phyloP scores from a whole-genome alignment of 2,113 vertebrate genomes.

The Toxotes jaculatrix region DNA sequence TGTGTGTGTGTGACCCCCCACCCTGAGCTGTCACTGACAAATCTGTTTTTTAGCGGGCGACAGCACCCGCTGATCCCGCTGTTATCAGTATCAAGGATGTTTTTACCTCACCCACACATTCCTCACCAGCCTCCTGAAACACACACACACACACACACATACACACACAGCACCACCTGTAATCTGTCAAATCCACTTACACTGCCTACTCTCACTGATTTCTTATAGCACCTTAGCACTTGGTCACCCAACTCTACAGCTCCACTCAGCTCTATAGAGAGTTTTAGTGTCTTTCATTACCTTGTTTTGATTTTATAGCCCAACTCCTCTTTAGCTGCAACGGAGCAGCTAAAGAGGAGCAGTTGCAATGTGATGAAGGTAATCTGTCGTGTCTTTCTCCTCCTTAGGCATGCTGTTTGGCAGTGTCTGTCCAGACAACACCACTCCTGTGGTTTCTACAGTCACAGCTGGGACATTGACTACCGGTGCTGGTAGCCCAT shows the following conservation, averaged over 20 bases:
- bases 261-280: too few relatives aligned
- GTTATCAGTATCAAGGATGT: constrained; percentile 57
- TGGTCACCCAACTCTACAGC: too few relatives aligned
- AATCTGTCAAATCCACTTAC: constrained; percentile 24
- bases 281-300: too few relatives aligned
- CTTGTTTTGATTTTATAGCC: too few relatives aligned
- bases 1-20: too few relatives aligned
- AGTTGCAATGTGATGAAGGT: not conserved
- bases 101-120: constrained; percentile 63
- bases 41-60: constrained; percentile 63
- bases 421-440: not conserved
- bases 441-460: fast-evolving
- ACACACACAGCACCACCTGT: constrained; percentile 15
- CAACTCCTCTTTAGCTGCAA: too few relatives aligned
- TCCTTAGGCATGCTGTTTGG: constrained; percentile 48
- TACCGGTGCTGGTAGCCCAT: fast-evolving
- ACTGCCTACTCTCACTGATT: not conserved
- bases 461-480: fast-evolving
- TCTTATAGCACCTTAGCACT: not conserved
- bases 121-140: constrained; percentile 26
- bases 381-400: not conserved
- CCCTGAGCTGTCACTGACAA: constrained; percentile 56
- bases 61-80: constrained; percentile 38
- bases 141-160: not conserved
- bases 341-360: too few relatives aligned